A percentile compares a stretch with the other conserved stretches of the same genome.
Conservation (phyloP, 2,797 vertebrate species). For the Xenops minutus region DNA sequence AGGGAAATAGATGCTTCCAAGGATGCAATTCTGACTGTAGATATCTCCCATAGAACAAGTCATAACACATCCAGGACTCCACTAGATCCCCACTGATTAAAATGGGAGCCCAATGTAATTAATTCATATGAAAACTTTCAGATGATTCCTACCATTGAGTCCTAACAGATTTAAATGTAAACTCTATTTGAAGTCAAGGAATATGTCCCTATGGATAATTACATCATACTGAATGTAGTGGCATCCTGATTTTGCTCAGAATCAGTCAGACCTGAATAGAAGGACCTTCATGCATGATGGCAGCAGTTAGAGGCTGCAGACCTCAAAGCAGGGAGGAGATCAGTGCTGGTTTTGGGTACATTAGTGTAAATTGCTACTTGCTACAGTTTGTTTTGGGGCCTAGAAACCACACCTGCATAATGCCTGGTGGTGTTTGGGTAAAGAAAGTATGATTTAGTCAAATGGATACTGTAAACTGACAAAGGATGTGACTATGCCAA, state of each 20-base stretch:
- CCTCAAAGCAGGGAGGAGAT: background rate
- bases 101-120: background rate
- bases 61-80: background rate
- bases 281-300: background rate
- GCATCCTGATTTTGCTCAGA: background rate
- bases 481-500: background rate
- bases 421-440: background rate
- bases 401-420: background rate
- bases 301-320: background rate
- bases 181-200: background rate
- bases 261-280: background rate
- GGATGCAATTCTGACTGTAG: background rate
- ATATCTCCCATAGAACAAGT: background rate
- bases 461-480: background rate
- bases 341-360: background rate
- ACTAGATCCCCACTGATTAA: background rate
- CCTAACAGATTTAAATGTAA: background rate
- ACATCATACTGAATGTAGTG: background rate
- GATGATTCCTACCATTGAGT: background rate
- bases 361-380: background rate
- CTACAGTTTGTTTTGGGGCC: background rate
- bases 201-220: background rate
- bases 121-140: background rate
- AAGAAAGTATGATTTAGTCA: background rate
- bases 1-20: background rate